Base-by-base conservation (phyloP, 2,113 vertebrate genomes). In the Cercocebus atys region DNA sequence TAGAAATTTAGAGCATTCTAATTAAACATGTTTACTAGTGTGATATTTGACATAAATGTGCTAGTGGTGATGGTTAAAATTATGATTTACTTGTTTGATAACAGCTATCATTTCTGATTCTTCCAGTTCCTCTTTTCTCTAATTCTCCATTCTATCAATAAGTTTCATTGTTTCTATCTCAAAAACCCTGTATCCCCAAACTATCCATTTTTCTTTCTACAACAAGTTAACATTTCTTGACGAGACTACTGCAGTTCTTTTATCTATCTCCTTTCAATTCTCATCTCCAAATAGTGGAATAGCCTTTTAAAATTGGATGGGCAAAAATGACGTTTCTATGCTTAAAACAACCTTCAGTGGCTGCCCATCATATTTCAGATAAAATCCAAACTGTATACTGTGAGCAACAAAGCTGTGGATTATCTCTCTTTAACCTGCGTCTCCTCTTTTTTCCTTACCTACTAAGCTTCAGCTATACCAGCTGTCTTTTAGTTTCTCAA, bases 1-100 rank as follows among this genome's bases (percentile, higher is more conserved):
- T 97, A 50, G 90, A 47, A 40, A 72, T 94, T 81, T 57, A 73
- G 78, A 90, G 17, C 59, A 81, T 95, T 93, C 57, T 85, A 55
- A 64, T 94, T 95, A 64, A 93, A 92, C 22, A 88, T 27, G n/a
- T 92, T 97, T 92, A 35, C 32, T 87, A 38, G 4, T 45, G 35
- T 87, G 59, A n/a, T 68, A 57, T 45, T n/a, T 86, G 38, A 68
- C 94, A 66, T 25, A 92, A 89, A 96, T 64, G 8, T 82, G 38
- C 64, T 82, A 35, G 1, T 94, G 92, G 13, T 82, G 23, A 88
- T 83, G 75, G 22, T 97, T 93, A 89, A 32, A 84, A 68, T 75
- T 89, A 8, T 95, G 32, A 78, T 76, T 92, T 93, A 82, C 61
- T 79, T 73, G 78, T 8, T 81, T 55, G 27, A 18, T 75, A 38